These are phyloP conservation scores for Botia almorhae DNA, from an alignment of 2,797 vertebrate species.

Conservation along the genomic window DNA sequence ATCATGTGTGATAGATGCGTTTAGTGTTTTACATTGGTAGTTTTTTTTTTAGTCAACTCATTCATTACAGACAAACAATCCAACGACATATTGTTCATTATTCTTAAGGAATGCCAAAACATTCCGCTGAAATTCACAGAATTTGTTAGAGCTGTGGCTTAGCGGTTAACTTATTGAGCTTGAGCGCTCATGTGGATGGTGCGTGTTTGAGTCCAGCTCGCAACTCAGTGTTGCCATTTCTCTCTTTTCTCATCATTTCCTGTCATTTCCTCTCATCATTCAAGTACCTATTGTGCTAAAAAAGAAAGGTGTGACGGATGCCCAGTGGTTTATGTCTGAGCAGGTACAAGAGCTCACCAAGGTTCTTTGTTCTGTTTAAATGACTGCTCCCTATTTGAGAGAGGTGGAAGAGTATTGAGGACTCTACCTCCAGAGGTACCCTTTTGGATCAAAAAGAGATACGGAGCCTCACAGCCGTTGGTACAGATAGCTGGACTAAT, in stretches of 20 bases:
- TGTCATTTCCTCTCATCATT: neutral
- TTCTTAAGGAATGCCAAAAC: neutral
- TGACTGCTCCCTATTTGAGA: constrained; percentile 69
- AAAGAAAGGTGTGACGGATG: neutral
- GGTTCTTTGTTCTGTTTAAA: constrained; percentile 14
- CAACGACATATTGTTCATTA: neutral
- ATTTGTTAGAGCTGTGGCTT: neutral
- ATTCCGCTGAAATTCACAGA: neutral
- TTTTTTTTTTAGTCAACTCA: neutral
- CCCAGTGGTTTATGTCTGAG: neutral
- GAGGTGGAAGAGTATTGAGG: constrained; percentile 65
- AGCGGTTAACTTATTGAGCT: neutral
- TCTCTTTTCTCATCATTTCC: neutral
- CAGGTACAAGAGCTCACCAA: neutral
- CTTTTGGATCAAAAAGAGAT: constrained; percentile 76
- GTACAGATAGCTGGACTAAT: constrained; percentile 77
- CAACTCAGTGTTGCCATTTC: neutral
- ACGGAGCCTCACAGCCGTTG: constrained; percentile 72
- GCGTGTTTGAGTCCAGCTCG: neutral
- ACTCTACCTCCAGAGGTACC: constrained; percentile 68
- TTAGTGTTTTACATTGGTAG: constrained; percentile 15
- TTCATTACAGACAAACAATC: neutral
- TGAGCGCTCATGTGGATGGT: neutral
- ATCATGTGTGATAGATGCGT: constrained; percentile 23
- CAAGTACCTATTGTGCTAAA: neutral